Percentiles rank a stretch among this genome's conserved stretches.
These are phyloP conservation scores for Myocastor coypus DNA, from an alignment of 2,113 vertebrate species.

Conservation along the genomic window DNA sequence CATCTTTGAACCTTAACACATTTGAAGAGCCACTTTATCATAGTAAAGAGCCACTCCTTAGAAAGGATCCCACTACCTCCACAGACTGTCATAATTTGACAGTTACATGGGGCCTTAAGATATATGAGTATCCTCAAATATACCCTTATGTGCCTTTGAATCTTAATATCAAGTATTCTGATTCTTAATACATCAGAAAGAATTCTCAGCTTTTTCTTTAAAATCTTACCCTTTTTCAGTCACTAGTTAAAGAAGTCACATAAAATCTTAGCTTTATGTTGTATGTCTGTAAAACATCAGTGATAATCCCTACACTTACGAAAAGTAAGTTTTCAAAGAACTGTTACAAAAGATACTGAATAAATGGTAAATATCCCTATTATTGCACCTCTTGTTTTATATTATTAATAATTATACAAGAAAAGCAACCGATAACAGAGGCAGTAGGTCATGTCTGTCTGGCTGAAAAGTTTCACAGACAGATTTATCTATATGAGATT, in stretches of 20 bases:
- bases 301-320: not conserved
- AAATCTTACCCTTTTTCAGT: not conserved
- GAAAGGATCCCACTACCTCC: not conserved
- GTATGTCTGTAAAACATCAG: not conserved
- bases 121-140: not conserved
- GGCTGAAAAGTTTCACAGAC: not conserved
- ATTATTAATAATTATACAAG: not conserved
- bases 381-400: not conserved
- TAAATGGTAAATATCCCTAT: no score
- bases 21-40: not conserved
- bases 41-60: not conserved
- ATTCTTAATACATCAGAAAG: not conserved
- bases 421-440: not conserved
- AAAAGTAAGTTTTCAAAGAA: not conserved
- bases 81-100: not conserved
- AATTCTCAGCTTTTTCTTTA: not conserved
- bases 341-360: not conserved
- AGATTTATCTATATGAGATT: not conserved
- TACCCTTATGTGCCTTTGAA: not conserved
- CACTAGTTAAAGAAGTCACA: not conserved
- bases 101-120: rapidly evolving
- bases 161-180: constrained; percentile 12
- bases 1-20: not conserved
- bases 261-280: constrained; percentile 22
- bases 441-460: no score